A percentile compares a stretch with the other conserved stretches of the same genome.
Evolutionary conservation across 2,888 invertebrate genomes (phyloP).

Genomic region (Phlogophora meticulosa): DNA sequence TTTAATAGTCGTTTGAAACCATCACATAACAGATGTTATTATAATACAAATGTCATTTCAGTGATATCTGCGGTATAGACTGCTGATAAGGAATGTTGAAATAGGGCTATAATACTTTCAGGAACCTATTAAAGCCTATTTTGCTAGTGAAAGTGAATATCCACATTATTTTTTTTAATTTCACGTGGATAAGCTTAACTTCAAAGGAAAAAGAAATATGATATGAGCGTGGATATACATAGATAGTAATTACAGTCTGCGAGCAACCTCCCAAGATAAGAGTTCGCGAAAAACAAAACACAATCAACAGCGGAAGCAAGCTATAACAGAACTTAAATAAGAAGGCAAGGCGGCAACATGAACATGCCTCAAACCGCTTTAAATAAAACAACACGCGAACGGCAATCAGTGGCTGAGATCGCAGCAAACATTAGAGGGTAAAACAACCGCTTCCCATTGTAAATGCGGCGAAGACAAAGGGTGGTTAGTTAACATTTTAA

Average conservation of each 20-base stretch:
- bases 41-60: too few relatives aligned
- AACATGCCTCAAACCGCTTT: conserved; percentile 58
- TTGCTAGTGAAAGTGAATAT: too few relatives aligned
- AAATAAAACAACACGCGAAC: conserved; percentile 73
- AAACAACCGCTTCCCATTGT: conserved; percentile 77
- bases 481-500: conserved; percentile 85
- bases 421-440: conserved; percentile 73
- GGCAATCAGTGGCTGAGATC: conserved; percentile 74
- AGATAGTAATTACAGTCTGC: conserved; percentile 20
- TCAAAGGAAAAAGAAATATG: too few relatives aligned
- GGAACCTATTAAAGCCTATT: too few relatives aligned
- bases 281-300: conserved; percentile 21
- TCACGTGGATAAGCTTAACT: too few relatives aligned
- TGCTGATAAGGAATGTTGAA: too few relatives aligned
- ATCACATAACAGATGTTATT: too few relatives aligned
- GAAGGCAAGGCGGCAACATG: conserved; percentile 57
- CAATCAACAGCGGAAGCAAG: conserved; percentile 34
- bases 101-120: too few relatives aligned
- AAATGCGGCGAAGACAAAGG: conserved; percentile 79
- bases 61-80: too few relatives aligned
- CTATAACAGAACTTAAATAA: conserved; percentile 53
- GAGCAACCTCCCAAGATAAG: conserved; percentile 41
- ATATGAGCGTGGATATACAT: too few relatives aligned
- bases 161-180: too few relatives aligned
- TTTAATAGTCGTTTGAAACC: too few relatives aligned